phyloP scores from a whole-genome alignment of 2,113 vertebrate genomes.

The Perca schrenkii region DNA sequence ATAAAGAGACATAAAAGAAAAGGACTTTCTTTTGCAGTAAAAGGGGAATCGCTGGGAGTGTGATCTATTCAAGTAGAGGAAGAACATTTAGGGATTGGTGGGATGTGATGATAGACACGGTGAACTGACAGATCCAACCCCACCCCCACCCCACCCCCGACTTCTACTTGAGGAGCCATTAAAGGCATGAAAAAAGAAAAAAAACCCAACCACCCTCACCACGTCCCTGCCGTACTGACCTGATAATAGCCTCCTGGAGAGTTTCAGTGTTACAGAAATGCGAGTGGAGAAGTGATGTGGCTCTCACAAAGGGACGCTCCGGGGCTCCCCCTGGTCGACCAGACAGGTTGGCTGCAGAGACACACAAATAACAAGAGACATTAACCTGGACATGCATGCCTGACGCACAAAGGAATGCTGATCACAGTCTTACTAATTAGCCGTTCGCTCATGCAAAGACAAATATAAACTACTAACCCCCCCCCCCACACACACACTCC shows the following conservation, averaged over 20 bases:
- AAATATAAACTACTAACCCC: conserved; percentile 29
- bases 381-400: conserved; percentile 57
- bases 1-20: not conserved
- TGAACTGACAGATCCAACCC: conserved; percentile 35
- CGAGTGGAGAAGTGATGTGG: conserved; percentile 88
- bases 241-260: conserved; percentile 90
- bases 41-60: not conserved
- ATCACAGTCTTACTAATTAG: conserved; percentile 60
- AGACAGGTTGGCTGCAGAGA: conserved; percentile 89
- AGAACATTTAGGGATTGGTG: not conserved
- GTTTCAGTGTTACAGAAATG: conserved; percentile 87
- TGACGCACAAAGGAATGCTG: conserved; percentile 58
- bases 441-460: conserved; percentile 50
- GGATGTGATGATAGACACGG: not conserved
- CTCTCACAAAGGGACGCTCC: conserved; percentile 90
- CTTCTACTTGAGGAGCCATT: not conserved
- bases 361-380: conserved; percentile 68
- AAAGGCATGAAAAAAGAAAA: conserved; percentile 1
- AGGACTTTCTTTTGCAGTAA: not conserved
- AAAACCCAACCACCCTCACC: conserved; percentile 2
- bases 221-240: conserved; percentile 84
- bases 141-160: conserved; percentile 43
- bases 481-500: not conserved
- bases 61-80: not conserved
- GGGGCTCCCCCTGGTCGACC: conserved; percentile 65